Conservation (phyloP, 2,888 invertebrate genomes). For the Chymomyza caudatula region DNA sequence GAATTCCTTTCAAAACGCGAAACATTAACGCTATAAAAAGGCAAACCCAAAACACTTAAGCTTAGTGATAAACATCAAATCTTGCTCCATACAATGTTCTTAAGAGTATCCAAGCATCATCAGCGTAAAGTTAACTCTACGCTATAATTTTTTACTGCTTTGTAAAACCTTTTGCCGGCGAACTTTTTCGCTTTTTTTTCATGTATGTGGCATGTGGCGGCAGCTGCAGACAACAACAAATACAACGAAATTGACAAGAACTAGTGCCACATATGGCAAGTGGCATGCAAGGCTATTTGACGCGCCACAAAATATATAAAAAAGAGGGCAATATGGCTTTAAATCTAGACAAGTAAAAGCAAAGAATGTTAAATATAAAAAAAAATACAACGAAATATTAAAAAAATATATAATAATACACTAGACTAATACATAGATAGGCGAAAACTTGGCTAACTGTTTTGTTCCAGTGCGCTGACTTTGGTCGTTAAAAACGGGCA, state of each 20-base stretch:
- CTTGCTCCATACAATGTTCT: background rate
- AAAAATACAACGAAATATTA: background rate
- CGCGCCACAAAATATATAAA: slow-evolving; percentile 25
- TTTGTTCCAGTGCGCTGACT: slow-evolving; percentile 63
- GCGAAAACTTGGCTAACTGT: slow-evolving; percentile 1
- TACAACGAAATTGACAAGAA: background rate
- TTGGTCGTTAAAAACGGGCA: slow-evolving; percentile 49
- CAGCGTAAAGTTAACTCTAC: background rate
- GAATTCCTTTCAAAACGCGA: no score
- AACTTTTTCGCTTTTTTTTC: slow-evolving; percentile 31
- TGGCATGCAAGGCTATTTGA: slow-evolving; percentile 36
- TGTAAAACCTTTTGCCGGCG: slow-evolving; percentile 54
- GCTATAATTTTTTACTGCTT: slow-evolving; percentile 4
- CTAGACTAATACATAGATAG: background rate
- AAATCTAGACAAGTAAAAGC: background rate
- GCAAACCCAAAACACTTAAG: no score
- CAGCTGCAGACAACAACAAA: background rate
- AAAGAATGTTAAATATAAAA: background rate
- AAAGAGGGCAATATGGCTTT: background rate
- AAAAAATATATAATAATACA: background rate
- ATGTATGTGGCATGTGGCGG: slow-evolving; percentile 15
- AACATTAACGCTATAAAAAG: no score
- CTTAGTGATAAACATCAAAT: no score
- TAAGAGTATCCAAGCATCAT: background rate
- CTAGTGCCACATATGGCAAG: slow-evolving; percentile 5